Percentiles rank a stretch among this genome's conserved stretches.
phyloP scores from a whole-genome alignment of 1,140 invertebrate genomes.

The Bombus pascuorum region DNA sequence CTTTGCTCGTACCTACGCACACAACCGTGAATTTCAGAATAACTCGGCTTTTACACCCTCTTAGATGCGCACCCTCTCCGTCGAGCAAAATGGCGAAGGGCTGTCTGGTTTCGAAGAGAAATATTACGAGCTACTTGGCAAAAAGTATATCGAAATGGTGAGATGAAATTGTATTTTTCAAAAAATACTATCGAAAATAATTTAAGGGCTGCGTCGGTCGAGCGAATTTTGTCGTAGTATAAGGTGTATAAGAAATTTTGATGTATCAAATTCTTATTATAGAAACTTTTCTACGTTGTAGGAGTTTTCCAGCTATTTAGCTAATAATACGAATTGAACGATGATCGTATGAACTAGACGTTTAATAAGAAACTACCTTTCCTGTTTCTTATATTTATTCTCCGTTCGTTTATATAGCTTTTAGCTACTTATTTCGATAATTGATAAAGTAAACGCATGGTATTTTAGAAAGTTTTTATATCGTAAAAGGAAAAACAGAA shows the following conservation, averaged over 20 bases:
- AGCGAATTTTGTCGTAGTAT: background rate
- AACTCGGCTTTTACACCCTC: slow-evolving; percentile 2
- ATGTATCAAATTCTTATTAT: background rate
- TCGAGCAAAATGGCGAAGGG: slow-evolving; percentile 22
- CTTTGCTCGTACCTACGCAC: slow-evolving; percentile 78
- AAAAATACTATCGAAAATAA: background rate
- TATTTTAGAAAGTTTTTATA: background rate
- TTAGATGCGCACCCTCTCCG: background rate
- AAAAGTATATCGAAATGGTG: background rate
- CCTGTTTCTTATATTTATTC: background rate
- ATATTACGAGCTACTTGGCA: background rate
- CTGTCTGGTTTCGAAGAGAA: background rate
- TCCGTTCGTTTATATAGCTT: too few species aligned
- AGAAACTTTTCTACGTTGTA: background rate
- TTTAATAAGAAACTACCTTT: background rate
- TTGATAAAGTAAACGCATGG: too few species aligned
- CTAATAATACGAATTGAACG: background rate
- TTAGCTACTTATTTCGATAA: too few species aligned
- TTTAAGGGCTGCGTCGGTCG: background rate
- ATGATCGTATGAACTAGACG: background rate
- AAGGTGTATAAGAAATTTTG: background rate
- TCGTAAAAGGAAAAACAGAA: background rate
- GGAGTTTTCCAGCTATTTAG: background rate
- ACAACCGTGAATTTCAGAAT: slow-evolving; percentile 25
- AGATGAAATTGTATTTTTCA: background rate